Percentiles rank a stretch among this genome's conserved stretches.
Conservation (phyloP, 2,797 vertebrate species). For the Ciconia nigra region DNA sequence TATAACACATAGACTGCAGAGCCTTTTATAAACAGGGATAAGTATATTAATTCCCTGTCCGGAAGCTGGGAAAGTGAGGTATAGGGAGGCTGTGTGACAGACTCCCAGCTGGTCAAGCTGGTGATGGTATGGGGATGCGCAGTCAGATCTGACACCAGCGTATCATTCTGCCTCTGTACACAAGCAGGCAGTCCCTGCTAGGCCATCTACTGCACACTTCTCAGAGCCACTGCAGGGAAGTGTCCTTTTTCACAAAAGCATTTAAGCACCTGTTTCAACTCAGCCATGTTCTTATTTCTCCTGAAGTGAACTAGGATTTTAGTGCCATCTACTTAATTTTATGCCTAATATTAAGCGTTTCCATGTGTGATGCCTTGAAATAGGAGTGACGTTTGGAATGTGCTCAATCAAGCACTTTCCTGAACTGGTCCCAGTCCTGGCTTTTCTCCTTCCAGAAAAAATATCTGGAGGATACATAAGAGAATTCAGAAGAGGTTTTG, state of each 20-base stretch:
- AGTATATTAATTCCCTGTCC: not conserved
- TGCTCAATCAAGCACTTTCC: not conserved
- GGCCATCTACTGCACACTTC: not conserved
- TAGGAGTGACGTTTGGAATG: not conserved
- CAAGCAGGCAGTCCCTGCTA: not conserved
- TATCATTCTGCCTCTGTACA: not conserved
- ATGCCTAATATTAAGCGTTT: not conserved
- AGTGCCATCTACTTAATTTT: constrained; percentile 26
- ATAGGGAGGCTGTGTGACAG: not conserved
- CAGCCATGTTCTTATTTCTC: not conserved
- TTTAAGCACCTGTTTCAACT: constrained; percentile 27
- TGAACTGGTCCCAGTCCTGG: not conserved
- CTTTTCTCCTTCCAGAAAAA: not conserved
- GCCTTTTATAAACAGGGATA: not conserved
- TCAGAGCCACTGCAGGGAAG: not conserved
- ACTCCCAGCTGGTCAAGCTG: not conserved
- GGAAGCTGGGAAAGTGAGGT: not conserved
- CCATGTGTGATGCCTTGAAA: constrained; percentile 20
- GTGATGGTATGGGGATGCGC: not conserved
- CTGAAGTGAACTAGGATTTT: not conserved
- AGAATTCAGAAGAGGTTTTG: constrained; percentile 7
- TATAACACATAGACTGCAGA: not conserved
- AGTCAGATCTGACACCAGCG: not conserved
- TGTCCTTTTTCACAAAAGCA: not conserved
- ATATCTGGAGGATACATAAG: not conserved